Evolutionary conservation across 2,797 vertebrate genomes (phyloP).

Genomic region (Ataeniobius toweri): DNA sequence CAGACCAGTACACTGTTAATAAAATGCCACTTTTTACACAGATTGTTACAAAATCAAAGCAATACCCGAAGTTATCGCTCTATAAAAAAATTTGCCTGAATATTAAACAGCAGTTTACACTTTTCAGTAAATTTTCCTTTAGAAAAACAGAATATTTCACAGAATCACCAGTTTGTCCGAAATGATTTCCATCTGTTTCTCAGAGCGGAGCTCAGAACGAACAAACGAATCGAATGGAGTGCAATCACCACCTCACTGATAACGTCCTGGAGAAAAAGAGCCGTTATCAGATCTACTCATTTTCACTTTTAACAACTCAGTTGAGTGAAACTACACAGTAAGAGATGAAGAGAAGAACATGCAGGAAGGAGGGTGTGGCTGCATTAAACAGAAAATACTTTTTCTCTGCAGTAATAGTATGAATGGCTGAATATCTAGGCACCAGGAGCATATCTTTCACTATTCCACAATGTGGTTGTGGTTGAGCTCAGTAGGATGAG

Average conservation of each 20-base stretch:
- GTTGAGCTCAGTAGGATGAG: neutral
- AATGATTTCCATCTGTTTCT: conserved; percentile 35
- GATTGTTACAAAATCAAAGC: neutral
- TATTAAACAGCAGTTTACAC: conserved; percentile 11
- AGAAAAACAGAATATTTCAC: conserved; percentile 16
- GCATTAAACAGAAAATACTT: conserved; percentile 8
- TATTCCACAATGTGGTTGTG: neutral
- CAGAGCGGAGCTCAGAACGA: conserved; percentile 1
- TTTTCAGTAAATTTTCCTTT: conserved; percentile 2
- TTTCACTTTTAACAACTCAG: conserved; percentile 40
- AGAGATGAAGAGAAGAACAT: conserved; percentile 24
- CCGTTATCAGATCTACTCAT: conserved; percentile 48
- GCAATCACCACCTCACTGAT: conserved; percentile 55
- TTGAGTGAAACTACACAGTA: conserved; percentile 46
- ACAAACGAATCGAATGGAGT: conserved; percentile 53
- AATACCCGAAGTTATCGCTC: conserved; percentile 3
- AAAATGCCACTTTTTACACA: conserved; percentile 1
- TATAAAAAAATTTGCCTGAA: conserved; percentile 16
- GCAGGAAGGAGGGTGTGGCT: conserved; percentile 13
- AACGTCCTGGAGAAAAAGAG: conserved; percentile 45
- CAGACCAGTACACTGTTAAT: neutral
- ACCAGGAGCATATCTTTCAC: too few species aligned
- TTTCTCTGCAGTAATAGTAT: conserved; percentile 14
- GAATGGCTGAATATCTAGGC: neutral
- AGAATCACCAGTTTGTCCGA: conserved; percentile 1